Base-by-base conservation (phyloP, 2,797 vertebrate genomes). In the Phalloptychus januarius region DNA sequence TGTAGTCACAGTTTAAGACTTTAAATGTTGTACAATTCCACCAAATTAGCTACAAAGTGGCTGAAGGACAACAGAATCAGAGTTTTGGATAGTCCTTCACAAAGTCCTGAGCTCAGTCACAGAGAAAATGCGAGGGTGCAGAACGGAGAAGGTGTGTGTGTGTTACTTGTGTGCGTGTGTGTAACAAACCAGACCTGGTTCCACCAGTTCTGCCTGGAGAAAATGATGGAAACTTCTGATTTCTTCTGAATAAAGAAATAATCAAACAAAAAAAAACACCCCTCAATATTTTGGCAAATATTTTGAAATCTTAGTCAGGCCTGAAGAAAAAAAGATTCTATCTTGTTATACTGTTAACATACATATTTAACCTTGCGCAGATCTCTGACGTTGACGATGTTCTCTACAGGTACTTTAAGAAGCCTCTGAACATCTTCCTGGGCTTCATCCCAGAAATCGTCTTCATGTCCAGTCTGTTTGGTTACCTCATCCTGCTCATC, bases 381-480 rank as follows among this genome's bases (percentile, higher is more conserved):
- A 44, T 70, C 4, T 23, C 4, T 70, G 67, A 44, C 28, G 65
- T 13, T 40, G 65, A n/a, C 1, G 6, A 15, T 5, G 28, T 54
- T 77, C 13, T 1, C 56, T 67, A 25, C 87, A 99, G 98, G 86
- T 99, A 99, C 91, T 99, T 99, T 92, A 99, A 97, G 95, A 99
- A 99, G 89, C 97, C 98, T 0, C 91, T 99, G 86, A 99, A 99
- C 93, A 98, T 99, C 90, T 99, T 98, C 91, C 94, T 99, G 82
- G 97, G 97, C 63, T 99, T 99, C 91, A 98, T 99, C 83, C 98
- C 98, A 25, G 97, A 99, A 93, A 96, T 99, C 0, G 97, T 99
- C 92, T 99, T 99, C 93, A 98, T 99, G 97, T 83, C 94, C 0
- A 96, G 95, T 7, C 91, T 99, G 78, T 99, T 99, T 75, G 98